phyloP scores from a whole-genome alignment of 2,113 vertebrate species.

The Cynoglossus semilaevis region DNA sequence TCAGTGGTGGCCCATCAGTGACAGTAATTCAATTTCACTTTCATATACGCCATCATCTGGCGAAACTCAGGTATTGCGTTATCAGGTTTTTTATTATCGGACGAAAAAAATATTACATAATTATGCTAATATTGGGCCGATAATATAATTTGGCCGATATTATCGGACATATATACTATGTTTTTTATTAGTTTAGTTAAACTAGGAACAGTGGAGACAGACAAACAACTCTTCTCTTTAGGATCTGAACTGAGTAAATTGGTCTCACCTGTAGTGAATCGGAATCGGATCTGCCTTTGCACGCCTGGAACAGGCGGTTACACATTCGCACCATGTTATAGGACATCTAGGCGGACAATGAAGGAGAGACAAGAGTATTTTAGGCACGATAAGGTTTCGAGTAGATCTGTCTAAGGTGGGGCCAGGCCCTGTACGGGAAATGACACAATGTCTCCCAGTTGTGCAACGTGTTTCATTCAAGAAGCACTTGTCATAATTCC shows the following conservation, averaged over 20 bases:
- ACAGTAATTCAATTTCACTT: no score
- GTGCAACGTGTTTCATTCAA: neutral
- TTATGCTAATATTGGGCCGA: no score
- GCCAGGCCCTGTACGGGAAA: neutral
- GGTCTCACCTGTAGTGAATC: conserved; percentile 70
- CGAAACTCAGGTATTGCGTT: no score
- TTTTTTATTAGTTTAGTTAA: no score
- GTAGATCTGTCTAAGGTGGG: no score
- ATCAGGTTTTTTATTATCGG: no score
- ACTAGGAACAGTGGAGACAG: no score
- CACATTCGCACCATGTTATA: conserved; percentile 78
- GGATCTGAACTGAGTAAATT: neutral
- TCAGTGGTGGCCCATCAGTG: no score
- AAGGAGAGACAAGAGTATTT: neutral
- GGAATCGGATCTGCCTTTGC: conserved; percentile 39
- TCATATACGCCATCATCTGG: no score
- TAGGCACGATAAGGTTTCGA: neutral
- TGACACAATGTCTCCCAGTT: neutral
- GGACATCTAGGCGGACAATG: conserved; percentile 62
- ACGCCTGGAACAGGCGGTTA: conserved; percentile 64
- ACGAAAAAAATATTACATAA: no score
- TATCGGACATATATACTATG: no score
- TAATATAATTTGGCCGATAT: no score
- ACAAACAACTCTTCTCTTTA: neutral
- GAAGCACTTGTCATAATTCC: neutral